phyloP scores from a whole-genome alignment of 1,140 invertebrate genomes.

The Atopsyche davidsoni region DNA sequence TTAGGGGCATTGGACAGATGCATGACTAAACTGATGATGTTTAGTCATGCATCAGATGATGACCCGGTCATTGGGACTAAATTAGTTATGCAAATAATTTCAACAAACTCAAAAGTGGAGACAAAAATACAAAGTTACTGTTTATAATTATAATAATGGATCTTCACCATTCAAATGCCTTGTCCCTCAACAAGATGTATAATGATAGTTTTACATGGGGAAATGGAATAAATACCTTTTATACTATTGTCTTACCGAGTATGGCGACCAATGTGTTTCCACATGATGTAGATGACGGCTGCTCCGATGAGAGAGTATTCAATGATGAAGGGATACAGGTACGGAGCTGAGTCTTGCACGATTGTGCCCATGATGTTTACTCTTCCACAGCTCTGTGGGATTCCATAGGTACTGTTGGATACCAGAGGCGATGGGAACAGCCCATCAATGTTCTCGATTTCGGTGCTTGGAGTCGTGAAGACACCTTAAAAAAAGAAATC shows the following conservation, averaged over 20 bases:
- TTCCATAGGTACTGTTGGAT: conserved; percentile 49
- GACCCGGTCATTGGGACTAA: too few relatives aligned
- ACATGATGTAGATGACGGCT: conserved; percentile 96
- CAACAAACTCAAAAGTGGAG: too few relatives aligned
- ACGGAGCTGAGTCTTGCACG: conserved; percentile 84
- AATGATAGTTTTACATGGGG: too few relatives aligned
- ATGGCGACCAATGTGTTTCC: conserved; percentile 88
- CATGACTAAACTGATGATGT: too few relatives aligned
- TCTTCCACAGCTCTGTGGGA: conserved; percentile 59
- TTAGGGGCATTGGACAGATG: too few relatives aligned
- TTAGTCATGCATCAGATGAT: too few relatives aligned
- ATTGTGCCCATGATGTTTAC: conserved; percentile 90
- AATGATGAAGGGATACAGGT: conserved; percentile 93
- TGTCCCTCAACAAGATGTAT: too few relatives aligned
- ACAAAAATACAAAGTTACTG: too few relatives aligned
- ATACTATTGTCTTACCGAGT: conserved; percentile 54
- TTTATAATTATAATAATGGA: too few relatives aligned
- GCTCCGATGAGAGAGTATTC: conserved; percentile 96
- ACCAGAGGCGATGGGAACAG: conserved; percentile 56
- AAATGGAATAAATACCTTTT: not conserved
- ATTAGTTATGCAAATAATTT: too few relatives aligned
- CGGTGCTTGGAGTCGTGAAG: conserved; percentile 33
- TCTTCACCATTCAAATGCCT: too few relatives aligned
- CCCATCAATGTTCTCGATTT: conserved; percentile 54
- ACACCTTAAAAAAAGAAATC: conserved; percentile 32